These are phyloP conservation scores for Mastigias papua DNA, from an alignment of 30 jellyfish, hydroid and myxozoan species.

Conservation along the genomic window DNA sequence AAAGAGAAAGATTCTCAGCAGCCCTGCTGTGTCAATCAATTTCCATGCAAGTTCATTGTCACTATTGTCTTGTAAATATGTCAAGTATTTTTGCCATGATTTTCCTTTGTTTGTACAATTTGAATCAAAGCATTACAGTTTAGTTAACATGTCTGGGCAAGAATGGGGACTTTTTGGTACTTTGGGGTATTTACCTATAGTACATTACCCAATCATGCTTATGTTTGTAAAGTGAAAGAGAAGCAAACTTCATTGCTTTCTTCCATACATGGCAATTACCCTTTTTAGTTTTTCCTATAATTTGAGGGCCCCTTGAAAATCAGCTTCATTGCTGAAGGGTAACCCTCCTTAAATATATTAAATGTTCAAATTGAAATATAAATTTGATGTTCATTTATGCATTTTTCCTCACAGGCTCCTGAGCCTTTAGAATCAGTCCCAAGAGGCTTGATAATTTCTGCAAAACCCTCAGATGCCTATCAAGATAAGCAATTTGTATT, in stretches of 20 bases:
- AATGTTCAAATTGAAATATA: too few relatives aligned
- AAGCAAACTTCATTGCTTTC: too few relatives aligned
- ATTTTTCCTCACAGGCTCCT: constrained; percentile 74
- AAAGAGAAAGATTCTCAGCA: too few relatives aligned
- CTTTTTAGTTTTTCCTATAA: too few relatives aligned
- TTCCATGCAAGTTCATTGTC: too few relatives aligned
- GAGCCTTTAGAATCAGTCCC: constrained; percentile 91
- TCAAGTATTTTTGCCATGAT: not conserved
- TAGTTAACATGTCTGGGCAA: not conserved
- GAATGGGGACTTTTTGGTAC: not conserved
- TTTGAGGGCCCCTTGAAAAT: too few relatives aligned
- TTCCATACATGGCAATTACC: too few relatives aligned
- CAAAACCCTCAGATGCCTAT: constrained; percentile 89
- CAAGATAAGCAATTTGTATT: constrained; percentile 87
- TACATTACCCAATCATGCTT: not conserved
- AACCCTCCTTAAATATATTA: too few relatives aligned
- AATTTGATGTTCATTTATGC: not conserved
- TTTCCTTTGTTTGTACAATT: not conserved
- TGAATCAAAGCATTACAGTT: not conserved
- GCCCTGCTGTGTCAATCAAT: too few relatives aligned
- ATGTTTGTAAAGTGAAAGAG: not conserved
- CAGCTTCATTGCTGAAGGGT: too few relatives aligned
- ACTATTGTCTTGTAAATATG: too few relatives aligned
- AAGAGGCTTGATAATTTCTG: constrained; percentile 80
- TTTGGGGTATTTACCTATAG: not conserved